Conservation (phyloP, 2,797 vertebrate species). For the Euphonia xanthogaster region DNA sequence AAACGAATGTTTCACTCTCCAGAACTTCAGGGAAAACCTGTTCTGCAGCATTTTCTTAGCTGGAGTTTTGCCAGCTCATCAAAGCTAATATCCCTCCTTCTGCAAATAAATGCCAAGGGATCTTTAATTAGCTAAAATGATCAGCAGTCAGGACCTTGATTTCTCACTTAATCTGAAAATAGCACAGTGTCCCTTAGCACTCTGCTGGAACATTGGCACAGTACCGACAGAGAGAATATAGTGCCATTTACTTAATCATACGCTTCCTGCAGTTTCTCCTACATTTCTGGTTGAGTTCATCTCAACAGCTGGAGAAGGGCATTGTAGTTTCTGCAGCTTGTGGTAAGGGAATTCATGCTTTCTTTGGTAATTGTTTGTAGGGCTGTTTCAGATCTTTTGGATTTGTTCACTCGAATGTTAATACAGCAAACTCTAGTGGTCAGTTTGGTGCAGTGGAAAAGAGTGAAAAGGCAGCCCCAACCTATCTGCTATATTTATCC, state of each 20-base stretch:
- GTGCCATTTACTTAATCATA: slow-evolving; percentile 41
- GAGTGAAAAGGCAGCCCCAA: background rate
- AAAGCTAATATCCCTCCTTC: slow-evolving; percentile 9
- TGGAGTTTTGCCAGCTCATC: background rate
- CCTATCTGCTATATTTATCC: background rate
- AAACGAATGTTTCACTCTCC: background rate
- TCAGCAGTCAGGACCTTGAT: slow-evolving; percentile 35
- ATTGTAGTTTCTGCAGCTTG: background rate
- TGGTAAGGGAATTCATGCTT: background rate
- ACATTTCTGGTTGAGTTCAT: slow-evolving; percentile 3
- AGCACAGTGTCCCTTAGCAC: slow-evolving; percentile 22
- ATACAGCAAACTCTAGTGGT: slow-evolving; percentile 68
- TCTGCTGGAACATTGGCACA: background rate
- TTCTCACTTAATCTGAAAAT: slow-evolving; percentile 64
- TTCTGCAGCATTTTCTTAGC: background rate
- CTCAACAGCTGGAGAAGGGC: slow-evolving; percentile 24
- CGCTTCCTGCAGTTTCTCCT: background rate
- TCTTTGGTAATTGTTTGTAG: background rate
- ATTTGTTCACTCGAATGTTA: background rate
- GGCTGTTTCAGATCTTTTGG: background rate
- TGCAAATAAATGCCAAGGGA: slow-evolving; percentile 40
- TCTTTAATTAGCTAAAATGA: slow-evolving; percentile 48
- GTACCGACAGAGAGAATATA: background rate
- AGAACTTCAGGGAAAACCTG: background rate
- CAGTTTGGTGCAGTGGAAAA: slow-evolving; percentile 27